Base-by-base conservation (phyloP, 2,113 vertebrate species). In the Alligator mississippiensis region DNA sequence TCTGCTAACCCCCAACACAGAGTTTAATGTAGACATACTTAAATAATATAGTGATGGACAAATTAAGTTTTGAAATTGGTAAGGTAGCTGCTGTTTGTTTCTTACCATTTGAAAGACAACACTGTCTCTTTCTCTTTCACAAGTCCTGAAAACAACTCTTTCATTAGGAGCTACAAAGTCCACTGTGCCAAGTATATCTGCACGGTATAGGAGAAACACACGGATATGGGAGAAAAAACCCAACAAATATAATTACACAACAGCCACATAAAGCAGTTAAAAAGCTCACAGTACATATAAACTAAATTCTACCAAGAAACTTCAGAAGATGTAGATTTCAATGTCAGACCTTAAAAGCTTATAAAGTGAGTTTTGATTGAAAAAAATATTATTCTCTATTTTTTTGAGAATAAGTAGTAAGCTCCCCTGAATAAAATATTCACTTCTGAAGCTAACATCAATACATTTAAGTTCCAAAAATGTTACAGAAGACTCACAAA, bases 71-170 rank as follows among this genome's bases (percentile, higher is more conserved):
- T 68, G n/a, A 17, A 80, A 82, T n/a, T 28, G 84, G 59, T n/a
- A 59, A 27, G 63, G 5, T 7, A 63, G 11, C 22, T 28, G 27
- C 0, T 0, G 18, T 28, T 47, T 19, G 10, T 74, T 81, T 91
- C 98, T 95, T 97, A 99, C 99, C 99, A 99, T 99, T 90, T 99
- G 99, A 97, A 99, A 99, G 92, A 99, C 97, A 4, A 99, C 98
- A 24, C 1, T 27, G 77, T 95, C 97, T 88, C 96, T 98, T 93
- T 99, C 99, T 81, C 95, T 98, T 94, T 98, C 97, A 92, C 99
- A 99, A 15, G 99, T 99, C 88, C 99, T 98, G 96, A 99, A 99
- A 97, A 99, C 98, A 25, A 99, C 98, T 77, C 99, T 98, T 9
- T 99, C 99, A 86, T 99, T 99, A 2, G 99, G 99, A 34, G 99